Conservation (phyloP, 2,113 vertebrate genomes). For the Python bivittatus region DNA sequence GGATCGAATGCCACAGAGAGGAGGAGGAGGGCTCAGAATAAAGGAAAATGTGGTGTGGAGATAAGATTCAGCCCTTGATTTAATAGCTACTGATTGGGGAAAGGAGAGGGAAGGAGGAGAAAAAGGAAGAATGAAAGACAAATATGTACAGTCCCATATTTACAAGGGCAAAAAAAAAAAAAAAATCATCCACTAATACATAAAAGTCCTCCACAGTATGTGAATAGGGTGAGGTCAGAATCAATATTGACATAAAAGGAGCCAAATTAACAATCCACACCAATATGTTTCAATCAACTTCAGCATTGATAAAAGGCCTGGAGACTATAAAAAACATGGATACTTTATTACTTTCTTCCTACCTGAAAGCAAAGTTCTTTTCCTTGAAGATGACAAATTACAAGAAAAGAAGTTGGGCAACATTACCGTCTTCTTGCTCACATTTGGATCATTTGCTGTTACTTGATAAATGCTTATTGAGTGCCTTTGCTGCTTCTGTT, state of each 20-base stretch:
- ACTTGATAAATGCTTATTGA: not conserved
- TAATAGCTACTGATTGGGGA: conserved; percentile 19
- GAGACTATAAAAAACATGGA: conserved; percentile 34
- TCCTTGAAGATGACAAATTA: not conserved
- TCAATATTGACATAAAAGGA: conserved; percentile 67
- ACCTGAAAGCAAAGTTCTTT: not conserved
- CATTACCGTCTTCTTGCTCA: not conserved
- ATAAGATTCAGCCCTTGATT: conserved; percentile 18
- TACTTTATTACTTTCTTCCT: conserved; percentile 49
- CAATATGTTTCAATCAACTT: conserved; percentile 53
- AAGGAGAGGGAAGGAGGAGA: not conserved
- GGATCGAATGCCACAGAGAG: not conserved
- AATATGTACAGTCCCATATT: conserved; percentile 53
- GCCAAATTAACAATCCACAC: conserved; percentile 54
- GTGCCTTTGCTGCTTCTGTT: not conserved
- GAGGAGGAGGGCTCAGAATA: conserved; percentile 15
- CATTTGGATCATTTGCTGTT: not conserved
- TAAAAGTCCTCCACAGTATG: conserved; percentile 40
- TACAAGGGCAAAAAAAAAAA: conserved; percentile 27
- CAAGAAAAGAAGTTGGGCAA: not conserved
- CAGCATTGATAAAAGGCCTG: conserved; percentile 54
- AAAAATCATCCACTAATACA: conserved; percentile 49
- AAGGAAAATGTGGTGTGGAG: conserved; percentile 41
- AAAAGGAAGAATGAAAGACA: conserved; percentile 40
- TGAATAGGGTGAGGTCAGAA: conserved; percentile 68